Base-by-base conservation (phyloP, 2,888 invertebrate genomes). In the Melinopterus prodromus region DNA sequence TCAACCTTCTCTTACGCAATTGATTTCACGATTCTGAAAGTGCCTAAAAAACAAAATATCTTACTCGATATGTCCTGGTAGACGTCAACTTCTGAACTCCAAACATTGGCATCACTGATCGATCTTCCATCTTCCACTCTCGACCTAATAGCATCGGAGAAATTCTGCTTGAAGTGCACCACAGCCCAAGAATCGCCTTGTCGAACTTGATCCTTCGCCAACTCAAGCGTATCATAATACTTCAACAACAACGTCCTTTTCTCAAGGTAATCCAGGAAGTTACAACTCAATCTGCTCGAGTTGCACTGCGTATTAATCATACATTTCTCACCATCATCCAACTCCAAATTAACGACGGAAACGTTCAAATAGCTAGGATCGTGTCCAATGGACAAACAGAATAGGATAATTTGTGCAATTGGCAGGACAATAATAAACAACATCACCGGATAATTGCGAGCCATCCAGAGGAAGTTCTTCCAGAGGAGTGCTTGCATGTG, bases 361-460 rank as follows among this genome's bases (percentile, higher is more conserved):
- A 98, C 88, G 71, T 92, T 92, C 0, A 98, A 90, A 14, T 95
- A 94, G 6, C 91, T 90, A 0, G 97, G 97, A 87, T 96, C 95
- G 87, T 95, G 95, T n/a, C 97, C 97, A 84, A 97, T 95, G 15
- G 97, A 95, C 77, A 96, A 89, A 87, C 97, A 98, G 90, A 98
- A 98, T 74, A 98, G 90, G 26, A 97, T 90, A 86, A 96, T 96
- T 90, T 98, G 97, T 1, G 95, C 92, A 2, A 97, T 93, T 0
- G 98, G 98, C 77, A 98, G 91, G 14, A 95, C 94, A 82, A 97
- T 93, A 84, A 98, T 94, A 89, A 98, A 98, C 74, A 95, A 88
- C 91, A 98, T 93, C 69, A 97, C 92, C 0, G 95, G 94, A 82
- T 94, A 92, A 89, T 97, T 97, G 85, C 97, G 92, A 91, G 95